These are phyloP conservation scores for Cantharis rustica DNA, from an alignment of 2,888 invertebrate species.

Conservation along the genomic window DNA sequence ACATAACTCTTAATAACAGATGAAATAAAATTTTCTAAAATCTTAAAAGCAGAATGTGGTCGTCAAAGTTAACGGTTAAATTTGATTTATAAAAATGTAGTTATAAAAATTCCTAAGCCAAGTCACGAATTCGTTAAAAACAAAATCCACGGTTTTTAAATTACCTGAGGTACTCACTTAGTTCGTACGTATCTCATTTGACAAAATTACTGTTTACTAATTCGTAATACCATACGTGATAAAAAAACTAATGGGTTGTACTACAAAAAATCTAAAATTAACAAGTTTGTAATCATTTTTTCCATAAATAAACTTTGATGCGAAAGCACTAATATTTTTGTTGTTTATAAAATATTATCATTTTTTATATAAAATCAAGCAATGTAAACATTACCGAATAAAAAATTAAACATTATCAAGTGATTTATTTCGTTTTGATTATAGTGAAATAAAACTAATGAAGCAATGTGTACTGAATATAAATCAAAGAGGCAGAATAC, in stretches of 20 bases:
- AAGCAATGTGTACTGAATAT: background rate
- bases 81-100: background rate
- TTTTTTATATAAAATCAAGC: background rate
- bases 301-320: background rate
- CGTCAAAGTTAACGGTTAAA: background rate
- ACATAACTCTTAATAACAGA: background rate
- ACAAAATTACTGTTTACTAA: background rate
- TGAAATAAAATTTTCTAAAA: background rate
- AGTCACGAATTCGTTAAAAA: background rate
- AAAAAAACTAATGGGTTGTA: background rate
- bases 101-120: background rate
- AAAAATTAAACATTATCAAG: background rate
- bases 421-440: background rate
- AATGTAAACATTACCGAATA: background rate
- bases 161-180: background rate
- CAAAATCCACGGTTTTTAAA: background rate
- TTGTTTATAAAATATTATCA: background rate
- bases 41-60: background rate
- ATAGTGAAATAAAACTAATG: background rate
- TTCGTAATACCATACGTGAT: background rate
- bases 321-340: background rate
- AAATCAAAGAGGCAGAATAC: background rate
- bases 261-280: background rate
- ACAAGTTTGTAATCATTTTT: background rate
- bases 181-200: background rate